phyloP scores from a whole-genome alignment of 2,797 vertebrate species.

The Lutjanus argentimaculatus region DNA sequence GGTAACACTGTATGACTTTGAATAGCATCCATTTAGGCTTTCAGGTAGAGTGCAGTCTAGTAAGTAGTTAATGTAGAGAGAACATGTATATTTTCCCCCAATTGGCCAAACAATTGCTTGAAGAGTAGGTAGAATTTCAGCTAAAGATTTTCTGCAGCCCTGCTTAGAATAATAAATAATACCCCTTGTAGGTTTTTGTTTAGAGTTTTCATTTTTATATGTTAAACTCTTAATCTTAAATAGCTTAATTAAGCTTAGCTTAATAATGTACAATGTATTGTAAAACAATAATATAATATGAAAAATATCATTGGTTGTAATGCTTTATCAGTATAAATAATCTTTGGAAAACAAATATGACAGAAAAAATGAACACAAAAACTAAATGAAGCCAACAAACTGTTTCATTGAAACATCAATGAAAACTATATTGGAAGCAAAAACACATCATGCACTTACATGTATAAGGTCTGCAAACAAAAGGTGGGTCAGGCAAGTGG shows the following conservation, averaged over 20 bases:
- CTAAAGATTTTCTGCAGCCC: too few relatives aligned
- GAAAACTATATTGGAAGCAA: not conserved
- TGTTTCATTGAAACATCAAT: not conserved
- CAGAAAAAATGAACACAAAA: not conserved
- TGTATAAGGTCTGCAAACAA: not conserved
- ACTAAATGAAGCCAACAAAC: not conserved
- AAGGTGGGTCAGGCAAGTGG: not conserved
- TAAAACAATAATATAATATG: not conserved
- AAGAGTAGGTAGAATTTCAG: too few relatives aligned
- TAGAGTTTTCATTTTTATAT: not conserved
- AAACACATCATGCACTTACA: not conserved
- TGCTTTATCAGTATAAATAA: not conserved
- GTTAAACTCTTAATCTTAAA: not conserved
- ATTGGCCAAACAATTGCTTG: too few relatives aligned
- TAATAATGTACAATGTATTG: not conserved
- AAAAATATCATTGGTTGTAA: not conserved
- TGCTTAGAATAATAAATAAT: not conserved
- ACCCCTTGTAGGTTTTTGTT: too few relatives aligned
- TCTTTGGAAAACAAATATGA: not conserved
- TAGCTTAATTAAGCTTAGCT: not conserved
- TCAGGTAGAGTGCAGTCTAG: too few relatives aligned
- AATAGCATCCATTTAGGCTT: too few relatives aligned
- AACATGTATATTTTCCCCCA: too few relatives aligned
- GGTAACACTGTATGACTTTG: too few relatives aligned
- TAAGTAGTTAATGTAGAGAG: too few relatives aligned